phyloP scores from a whole-genome alignment of 2,113 vertebrate species.

The Salvator merianae region DNA sequence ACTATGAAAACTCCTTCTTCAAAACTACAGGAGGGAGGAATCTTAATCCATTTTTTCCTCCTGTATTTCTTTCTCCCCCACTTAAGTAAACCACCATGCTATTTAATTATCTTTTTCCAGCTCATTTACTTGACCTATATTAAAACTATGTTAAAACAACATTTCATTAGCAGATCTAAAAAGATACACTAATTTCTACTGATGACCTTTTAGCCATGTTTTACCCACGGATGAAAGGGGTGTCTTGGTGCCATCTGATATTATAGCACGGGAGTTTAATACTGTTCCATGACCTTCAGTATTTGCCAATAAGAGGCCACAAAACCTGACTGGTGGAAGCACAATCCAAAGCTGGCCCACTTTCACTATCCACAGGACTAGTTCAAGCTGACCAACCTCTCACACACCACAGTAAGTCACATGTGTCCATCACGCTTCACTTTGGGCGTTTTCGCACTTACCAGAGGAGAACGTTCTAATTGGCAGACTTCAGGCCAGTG shows the following conservation, averaged over 20 bases:
- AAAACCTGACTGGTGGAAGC: too few relatives aligned
- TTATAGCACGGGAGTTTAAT: neutral
- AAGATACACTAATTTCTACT: slow-evolving; percentile 34
- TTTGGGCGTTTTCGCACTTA: too few relatives aligned
- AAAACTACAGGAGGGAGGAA: slow-evolving; percentile 50
- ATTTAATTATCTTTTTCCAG: slow-evolving; percentile 50
- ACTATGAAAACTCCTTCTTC: slow-evolving; percentile 58
- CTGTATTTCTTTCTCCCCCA: neutral
- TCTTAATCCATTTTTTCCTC: slow-evolving; percentile 41
- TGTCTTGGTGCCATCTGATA: slow-evolving; percentile 10
- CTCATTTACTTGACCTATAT: slow-evolving; percentile 47
- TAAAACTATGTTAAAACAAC: slow-evolving; percentile 43
- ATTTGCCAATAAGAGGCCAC: too few relatives aligned
- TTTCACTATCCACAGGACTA: too few relatives aligned
- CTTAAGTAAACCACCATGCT: slow-evolving; percentile 39
- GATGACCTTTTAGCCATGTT: slow-evolving; percentile 21
- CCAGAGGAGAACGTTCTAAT: too few relatives aligned
- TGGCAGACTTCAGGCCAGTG: too few relatives aligned
- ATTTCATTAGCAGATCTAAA: slow-evolving; percentile 28
- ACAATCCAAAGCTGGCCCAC: too few relatives aligned
- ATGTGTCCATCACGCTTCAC: neutral
- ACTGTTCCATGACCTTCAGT: neutral
- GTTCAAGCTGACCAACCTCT: too few relatives aligned
- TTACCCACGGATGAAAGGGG: neutral
- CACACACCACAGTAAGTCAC: too few relatives aligned